Evolutionary conservation across 2,113 vertebrate species (phyloP).

Genomic region (Condylura cristata): DNA sequence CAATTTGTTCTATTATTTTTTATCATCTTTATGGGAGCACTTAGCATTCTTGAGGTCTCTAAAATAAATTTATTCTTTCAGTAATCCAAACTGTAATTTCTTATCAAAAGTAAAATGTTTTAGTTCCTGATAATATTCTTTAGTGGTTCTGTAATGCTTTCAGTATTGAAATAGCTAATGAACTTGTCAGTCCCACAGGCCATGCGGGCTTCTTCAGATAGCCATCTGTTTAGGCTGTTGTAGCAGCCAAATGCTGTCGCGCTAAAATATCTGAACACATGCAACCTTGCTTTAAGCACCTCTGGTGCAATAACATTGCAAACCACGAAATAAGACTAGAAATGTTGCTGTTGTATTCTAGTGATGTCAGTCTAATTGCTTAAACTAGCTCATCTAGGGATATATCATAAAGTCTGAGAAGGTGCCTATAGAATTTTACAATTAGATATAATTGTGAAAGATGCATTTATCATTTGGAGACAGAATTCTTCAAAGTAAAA

Average conservation of each 20-base stretch:
- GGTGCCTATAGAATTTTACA: not conserved
- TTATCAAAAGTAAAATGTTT: slow-evolving; percentile 27
- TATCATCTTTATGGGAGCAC: slow-evolving; percentile 4
- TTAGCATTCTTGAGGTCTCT: not conserved
- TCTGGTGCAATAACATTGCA: not conserved
- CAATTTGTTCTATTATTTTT: slow-evolving; percentile 15
- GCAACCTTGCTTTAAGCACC: not conserved
- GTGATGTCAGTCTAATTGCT: not conserved
- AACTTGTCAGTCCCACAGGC: not conserved
- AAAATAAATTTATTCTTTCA: slow-evolving; percentile 30
- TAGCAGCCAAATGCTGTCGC: not conserved
- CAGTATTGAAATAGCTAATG: slow-evolving; percentile 28
- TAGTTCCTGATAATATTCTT: not conserved
- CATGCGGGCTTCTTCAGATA: not conserved
- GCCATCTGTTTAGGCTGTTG: not conserved
- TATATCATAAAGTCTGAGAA: not conserved
- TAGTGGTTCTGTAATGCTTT: not conserved
- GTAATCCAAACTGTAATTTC: not conserved
- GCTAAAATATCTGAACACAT: not conserved
- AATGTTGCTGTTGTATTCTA: not conserved
- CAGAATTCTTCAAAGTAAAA: slow-evolving; percentile 26
- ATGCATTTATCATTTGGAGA: not conserved
- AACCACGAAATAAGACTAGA: not conserved
- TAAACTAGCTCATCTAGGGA: not conserved
- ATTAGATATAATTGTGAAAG: slow-evolving; percentile 13